Conservation (phyloP, 1,140 invertebrate genomes). For the Delia radicum region DNA sequence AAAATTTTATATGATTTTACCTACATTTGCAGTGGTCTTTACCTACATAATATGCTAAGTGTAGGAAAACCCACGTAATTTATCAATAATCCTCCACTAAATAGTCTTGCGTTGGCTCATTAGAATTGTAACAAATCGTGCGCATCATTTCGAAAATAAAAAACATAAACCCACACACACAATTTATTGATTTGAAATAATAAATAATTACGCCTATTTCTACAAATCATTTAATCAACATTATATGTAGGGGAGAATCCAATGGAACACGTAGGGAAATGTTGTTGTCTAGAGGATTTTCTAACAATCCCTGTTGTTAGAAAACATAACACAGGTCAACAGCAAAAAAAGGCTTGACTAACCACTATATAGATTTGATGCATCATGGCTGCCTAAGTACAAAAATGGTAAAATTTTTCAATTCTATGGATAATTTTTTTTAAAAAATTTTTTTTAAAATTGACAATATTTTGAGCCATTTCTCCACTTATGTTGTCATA, state of each 20-base stretch:
- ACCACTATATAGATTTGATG: too few species aligned
- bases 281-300: not conserved
- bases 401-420: too few species aligned
- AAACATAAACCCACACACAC: not conserved
- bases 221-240: constrained; percentile 11
- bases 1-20: too few species aligned
- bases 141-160: not conserved
- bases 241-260: not conserved
- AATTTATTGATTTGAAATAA: constrained; percentile 9
- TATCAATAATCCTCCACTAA: constrained; percentile 14
- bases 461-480: too few species aligned
- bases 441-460: too few species aligned
- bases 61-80: not conserved
- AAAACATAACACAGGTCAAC: too few species aligned
- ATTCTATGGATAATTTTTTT: too few species aligned
- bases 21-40: too few species aligned
- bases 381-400: too few species aligned
- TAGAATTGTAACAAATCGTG: constrained; percentile 9
- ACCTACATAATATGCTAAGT: too few species aligned
- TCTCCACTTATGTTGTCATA: too few species aligned
- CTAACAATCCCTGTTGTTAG: not conserved
- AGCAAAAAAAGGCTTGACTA: too few species aligned
- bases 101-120: constrained; percentile 10
- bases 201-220: constrained; percentile 4
- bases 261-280: not conserved